phyloP scores from a whole-genome alignment of 2,888 invertebrate species.

The Folsomia candida region DNA sequence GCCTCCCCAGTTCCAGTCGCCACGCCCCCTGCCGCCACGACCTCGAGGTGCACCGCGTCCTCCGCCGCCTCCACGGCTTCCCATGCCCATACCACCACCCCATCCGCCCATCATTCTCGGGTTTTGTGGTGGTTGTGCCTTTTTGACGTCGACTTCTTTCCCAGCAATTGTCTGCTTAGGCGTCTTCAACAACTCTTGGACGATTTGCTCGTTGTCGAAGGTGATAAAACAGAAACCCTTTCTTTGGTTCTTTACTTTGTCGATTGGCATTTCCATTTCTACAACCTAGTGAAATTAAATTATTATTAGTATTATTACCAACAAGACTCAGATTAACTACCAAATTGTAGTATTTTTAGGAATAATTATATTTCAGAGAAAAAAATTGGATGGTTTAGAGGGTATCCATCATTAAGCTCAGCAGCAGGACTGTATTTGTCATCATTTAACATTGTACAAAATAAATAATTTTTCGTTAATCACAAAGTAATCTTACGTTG shows the following conservation, averaged over 20 bases:
- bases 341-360: slow-evolving; percentile 1
- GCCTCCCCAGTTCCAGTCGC: slow-evolving; percentile 48
- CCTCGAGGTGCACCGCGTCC: slow-evolving; percentile 50
- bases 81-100: slow-evolving; percentile 46
- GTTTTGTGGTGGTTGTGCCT: slow-evolving; percentile 51
- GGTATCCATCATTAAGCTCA: slow-evolving; percentile 45
- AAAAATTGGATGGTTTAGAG: slow-evolving; percentile 42
- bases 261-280: slow-evolving; percentile 94
- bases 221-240: slow-evolving; percentile 98
- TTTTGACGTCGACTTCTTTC: slow-evolving; percentile 64
- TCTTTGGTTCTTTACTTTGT: slow-evolving; percentile 93
- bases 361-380: slow-evolving; percentile 26
- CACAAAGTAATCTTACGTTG: slow-evolving; percentile 76
- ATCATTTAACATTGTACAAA: slow-evolving; percentile 42
- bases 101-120: slow-evolving; percentile 48
- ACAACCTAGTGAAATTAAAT: slow-evolving; percentile 66
- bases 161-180: slow-evolving; percentile 90
- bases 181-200: slow-evolving; percentile 84
- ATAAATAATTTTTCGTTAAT: background rate
- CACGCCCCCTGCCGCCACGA: slow-evolving; percentile 45
- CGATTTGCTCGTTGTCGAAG: slow-evolving; percentile 91
- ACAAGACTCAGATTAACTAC: too few relatives aligned
- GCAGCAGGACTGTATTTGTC: slow-evolving; percentile 48
- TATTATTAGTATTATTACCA: too few relatives aligned
- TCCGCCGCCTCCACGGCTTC: slow-evolving; percentile 38